Base-by-base conservation (phyloP, 2,888 invertebrate genomes). In the Zhuqinia jingwanae region DNA sequence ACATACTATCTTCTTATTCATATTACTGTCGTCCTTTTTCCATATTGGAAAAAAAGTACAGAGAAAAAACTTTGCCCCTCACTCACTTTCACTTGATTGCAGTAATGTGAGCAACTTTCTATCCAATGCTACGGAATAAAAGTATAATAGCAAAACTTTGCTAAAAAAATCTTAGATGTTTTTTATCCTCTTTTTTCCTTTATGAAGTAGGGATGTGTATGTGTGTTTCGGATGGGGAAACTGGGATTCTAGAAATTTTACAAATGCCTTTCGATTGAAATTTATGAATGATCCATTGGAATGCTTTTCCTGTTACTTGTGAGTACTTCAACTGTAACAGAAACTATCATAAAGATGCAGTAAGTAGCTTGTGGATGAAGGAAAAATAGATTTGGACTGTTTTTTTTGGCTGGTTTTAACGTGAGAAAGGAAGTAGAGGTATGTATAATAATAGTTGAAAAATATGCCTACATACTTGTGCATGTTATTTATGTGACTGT, bases 221-320 rank as follows among this genome's bases (percentile, higher is more conserved):
- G 36, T 36, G 42, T n/a, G n/a, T n/a, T n/a, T n/a, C n/a, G n/a
- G n/a, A 60, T 27, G 27, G 13, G 22, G 1, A 73, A 76, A 63
- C 75, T 63, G 10, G 58, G 73, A 60, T 50, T 79, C 10, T 60
- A 60, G 73, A 73, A 50, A 75, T 79, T 80, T 85, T 63, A 58
- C 75, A 79, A 84, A 65, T 63, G 65, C 65, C 76, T 80, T 79
- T 85, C 80, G 80, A 85, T 80, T 85, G 80, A 85, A 80, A 80
- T 85, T 80, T 85, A 85, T 85, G 85, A 85, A 73, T 79, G 79
- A 84, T 78, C 84, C 65, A 58, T 36, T 58, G 30, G 25, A 30
- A 56, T 36, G 17, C n/a, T 47, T 70, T 68, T 42, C 22, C 22
- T 58, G 17, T n/a, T 53, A 20, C 22, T 36, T 50, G 25, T 47